Evolutionary conservation across 2,888 invertebrate genomes (phyloP).

Genomic region (Lithosia quadra): DNA sequence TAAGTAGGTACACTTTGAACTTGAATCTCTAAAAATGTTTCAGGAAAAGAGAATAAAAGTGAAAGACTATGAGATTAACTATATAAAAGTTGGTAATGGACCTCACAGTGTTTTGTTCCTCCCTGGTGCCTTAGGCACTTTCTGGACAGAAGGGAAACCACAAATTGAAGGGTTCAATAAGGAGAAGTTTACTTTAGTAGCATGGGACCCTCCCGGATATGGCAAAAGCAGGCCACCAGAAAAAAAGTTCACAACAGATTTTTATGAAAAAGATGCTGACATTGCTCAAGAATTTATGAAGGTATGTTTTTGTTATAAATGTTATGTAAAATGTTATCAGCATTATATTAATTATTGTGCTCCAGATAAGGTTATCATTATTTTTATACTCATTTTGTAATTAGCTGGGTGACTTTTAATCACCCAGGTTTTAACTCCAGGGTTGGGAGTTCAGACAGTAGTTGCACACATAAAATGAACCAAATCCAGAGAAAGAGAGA

Average conservation of each 20-base stretch:
- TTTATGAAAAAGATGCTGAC: conserved; percentile 92
- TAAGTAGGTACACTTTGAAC: neutral
- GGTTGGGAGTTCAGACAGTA: too few relatives aligned
- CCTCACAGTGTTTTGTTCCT: conserved; percentile 89
- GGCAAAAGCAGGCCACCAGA: conserved; percentile 93
- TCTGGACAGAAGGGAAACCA: conserved; percentile 94
- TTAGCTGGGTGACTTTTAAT: neutral
- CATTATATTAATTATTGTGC: neutral
- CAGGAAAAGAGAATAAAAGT: conserved; percentile 90
- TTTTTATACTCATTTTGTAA: neutral
- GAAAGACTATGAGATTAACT: conserved; percentile 85
- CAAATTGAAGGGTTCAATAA: conserved; percentile 90
- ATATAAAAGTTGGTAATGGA: conserved; percentile 88
- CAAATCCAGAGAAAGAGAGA: neutral
- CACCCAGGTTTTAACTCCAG: too few relatives aligned
- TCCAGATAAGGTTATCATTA: neutral
- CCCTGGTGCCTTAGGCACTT: conserved; percentile 93
- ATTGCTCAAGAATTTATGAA: conserved; percentile 91
- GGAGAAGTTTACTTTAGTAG: conserved; percentile 88
- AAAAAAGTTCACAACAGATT: conserved; percentile 90
- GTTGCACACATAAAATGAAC: neutral
- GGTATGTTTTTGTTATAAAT: conserved; percentile 60
- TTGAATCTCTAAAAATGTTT: conserved; percentile 43
- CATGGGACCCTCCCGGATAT: conserved; percentile 96
- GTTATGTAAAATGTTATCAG: neutral